phyloP scores from a whole-genome alignment of 2,888 invertebrate genomes.

The Tridacna crocea region DNA sequence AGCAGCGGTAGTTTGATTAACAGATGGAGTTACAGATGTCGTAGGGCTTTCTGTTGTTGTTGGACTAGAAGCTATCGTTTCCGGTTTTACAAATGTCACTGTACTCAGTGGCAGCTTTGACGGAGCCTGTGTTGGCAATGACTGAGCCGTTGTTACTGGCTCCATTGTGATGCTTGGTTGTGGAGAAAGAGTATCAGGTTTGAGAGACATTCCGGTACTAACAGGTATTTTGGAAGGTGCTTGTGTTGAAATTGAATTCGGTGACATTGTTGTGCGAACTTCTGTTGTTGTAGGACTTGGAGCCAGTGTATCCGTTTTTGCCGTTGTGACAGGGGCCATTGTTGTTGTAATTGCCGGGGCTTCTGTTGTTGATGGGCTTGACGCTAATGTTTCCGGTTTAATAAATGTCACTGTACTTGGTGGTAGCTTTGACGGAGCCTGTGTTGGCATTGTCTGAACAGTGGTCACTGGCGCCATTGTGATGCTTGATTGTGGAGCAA shows the following conservation, averaged over 20 bases:
- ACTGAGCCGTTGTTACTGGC: background rate
- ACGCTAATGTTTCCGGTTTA: background rate
- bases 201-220: background rate
- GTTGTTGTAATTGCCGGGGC: background rate
- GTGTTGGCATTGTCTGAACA: constrained; percentile 1
- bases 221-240: background rate
- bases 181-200: background rate
- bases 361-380: background rate
- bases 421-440: background rate
- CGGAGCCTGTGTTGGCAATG: constrained; percentile 6
- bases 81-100: constrained; percentile 5
- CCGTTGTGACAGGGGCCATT: background rate
- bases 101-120: background rate
- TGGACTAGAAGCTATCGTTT: background rate
- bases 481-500: background rate
- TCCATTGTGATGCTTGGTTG: background rate
- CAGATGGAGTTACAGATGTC: background rate
- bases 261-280: background rate
- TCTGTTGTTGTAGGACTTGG: background rate
- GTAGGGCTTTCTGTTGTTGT: constrained; percentile 1
- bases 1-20: background rate
- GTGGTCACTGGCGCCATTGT: background rate
- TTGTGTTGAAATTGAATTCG: background rate
- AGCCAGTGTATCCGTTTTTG: background rate
- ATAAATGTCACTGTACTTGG: background rate